Evolutionary conservation across 2,113 vertebrate genomes (phyloP).

Genomic region (Limnothrissa miodon): DNA sequence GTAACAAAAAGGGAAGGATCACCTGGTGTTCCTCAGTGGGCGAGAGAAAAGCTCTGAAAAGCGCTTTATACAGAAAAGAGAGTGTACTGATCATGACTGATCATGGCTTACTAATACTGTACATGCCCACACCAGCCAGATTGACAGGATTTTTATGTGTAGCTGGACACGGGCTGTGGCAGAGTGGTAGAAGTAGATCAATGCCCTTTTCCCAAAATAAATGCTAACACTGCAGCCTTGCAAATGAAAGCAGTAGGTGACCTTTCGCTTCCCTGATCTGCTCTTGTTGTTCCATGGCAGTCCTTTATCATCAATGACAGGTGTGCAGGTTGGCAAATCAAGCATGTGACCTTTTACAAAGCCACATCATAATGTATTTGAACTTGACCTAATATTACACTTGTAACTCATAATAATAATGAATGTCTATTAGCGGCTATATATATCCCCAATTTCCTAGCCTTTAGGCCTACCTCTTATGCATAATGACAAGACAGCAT

Average conservation of each 20-base stretch:
- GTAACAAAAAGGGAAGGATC: neutral
- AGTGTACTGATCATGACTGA: neutral
- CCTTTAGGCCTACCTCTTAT: neutral
- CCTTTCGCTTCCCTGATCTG: neutral
- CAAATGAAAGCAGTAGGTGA: neutral
- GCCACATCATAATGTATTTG: neutral
- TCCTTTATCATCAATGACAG: conserved; percentile 16
- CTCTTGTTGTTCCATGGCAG: neutral
- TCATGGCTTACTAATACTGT: neutral
- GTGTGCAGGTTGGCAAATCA: neutral
- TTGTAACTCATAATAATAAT: neutral
- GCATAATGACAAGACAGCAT: neutral
- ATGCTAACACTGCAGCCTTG: neutral
- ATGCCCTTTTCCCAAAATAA: neutral
- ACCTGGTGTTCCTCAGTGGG: neutral
- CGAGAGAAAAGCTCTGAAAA: neutral
- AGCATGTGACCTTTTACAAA: neutral
- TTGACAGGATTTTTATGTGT: neutral
- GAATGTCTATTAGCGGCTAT: neutral
- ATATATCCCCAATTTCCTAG: neutral
- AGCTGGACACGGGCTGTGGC: neutral
- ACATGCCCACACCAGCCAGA: neutral
- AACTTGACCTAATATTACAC: neutral
- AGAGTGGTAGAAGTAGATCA: neutral
- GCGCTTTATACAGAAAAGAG: neutral